Percentiles rank a stretch among this genome's conserved stretches.
Evolutionary conservation across 2,113 vertebrate genomes (phyloP).

Genomic region (Lagenorhynchus albirostris): DNA sequence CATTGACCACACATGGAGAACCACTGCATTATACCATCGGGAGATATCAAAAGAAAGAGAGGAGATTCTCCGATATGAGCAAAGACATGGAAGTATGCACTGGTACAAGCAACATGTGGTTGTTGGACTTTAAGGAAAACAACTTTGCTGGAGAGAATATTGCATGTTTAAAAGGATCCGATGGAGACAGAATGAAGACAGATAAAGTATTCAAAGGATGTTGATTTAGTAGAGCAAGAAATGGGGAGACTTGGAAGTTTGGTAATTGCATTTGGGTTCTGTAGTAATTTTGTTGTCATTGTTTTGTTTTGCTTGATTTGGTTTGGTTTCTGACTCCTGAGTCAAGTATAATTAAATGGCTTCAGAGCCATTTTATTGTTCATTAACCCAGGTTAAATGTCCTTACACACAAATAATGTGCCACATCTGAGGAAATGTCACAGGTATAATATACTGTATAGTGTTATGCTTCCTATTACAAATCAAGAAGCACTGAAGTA

Average conservation of each 20-base stretch:
- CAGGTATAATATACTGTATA: neutral
- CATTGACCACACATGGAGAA: neutral
- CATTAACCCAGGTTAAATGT: neutral
- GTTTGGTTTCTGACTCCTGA: neutral
- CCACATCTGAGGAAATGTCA: neutral
- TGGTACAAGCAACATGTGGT: neutral
- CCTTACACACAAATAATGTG: neutral
- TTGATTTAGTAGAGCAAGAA: neutral
- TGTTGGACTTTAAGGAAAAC: neutral
- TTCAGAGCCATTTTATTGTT: neutral
- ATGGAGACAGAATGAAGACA: neutral
- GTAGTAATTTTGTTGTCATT: neutral
- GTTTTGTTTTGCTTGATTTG: neutral
- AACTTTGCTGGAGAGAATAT: neutral
- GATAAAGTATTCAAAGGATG: neutral
- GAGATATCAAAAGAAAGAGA: neutral
- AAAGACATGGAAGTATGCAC: neutral
- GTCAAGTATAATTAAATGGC: neutral
- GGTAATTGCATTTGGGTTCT: neutral
- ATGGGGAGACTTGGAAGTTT: neutral
- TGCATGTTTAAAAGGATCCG: neutral
- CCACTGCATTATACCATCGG: neutral
- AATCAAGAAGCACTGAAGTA: neutral
- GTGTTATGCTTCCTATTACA: neutral
- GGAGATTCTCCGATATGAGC: neutral